Base-by-base conservation (phyloP, 2,113 vertebrate species). In the Psephotus haematonotus region DNA sequence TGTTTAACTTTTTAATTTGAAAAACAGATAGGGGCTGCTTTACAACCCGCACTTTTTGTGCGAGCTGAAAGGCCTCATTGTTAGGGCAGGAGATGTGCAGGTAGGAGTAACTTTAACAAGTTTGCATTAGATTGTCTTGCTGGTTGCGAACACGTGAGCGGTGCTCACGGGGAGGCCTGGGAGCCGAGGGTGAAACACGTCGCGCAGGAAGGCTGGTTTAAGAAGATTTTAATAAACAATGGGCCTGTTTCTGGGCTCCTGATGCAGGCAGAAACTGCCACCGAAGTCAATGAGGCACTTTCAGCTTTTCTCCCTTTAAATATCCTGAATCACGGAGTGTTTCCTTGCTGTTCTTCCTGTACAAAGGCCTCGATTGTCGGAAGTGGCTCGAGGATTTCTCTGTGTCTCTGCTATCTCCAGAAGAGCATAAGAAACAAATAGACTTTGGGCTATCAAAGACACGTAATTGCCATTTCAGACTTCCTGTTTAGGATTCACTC, bases 1-100 rank as follows among this genome's bases (percentile, higher is more conserved):
- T 98, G 97, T 98, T 98, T 98, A 97, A 97, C 96, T 98, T 98
- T 96, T 98, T 97, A 96, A 97, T 96, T 97, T 8, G 81, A 97
- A 97, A 98, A 98, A 96, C 97, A 98, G 97, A 97, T 95, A 97
- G 92, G 83, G 95, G 91, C 94, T 16, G 60, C 47, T 65, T 95
- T 95, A 92, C 79, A 96, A 70, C 92, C 95, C 82, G 19, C 7
- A 10, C 86, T 88, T 82, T 74, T 83, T 94, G 79, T 3, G 4
- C 1, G 3, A 64, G 44, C 79, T 96, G 91, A 96, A 96, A 95
- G 84, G 90, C 75, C 89, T 80, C 82, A 86, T 96, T 97, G 95
- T 96, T 97, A 85, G 92, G 85, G 78, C 82, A 35, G 92, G 88
- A 89, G 91, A 95, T 88, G 90, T 78, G 88, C 94, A 80, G 93